Percentiles rank a stretch among this genome's conserved stretches.
These are phyloP conservation scores for Dyspetes luteomarginatus DNA, from an alignment of 2,888 invertebrate genomes.

Conservation along the genomic window DNA sequence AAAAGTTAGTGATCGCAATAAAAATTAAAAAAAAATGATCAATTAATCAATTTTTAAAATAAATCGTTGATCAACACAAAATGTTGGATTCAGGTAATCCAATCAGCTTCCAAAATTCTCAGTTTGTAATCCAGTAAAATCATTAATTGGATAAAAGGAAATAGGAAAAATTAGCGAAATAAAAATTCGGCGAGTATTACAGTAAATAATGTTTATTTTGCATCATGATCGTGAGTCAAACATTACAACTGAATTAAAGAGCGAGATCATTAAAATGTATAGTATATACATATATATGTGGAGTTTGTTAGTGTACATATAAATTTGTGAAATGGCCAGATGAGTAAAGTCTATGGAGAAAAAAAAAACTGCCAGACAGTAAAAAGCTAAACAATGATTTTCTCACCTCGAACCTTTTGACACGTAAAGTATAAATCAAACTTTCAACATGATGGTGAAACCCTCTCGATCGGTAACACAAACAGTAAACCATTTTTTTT, in stretches of 20 bases:
- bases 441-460: too few species aligned
- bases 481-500: too few species aligned
- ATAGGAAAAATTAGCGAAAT: neutral
- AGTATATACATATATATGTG: slow-evolving; percentile 2
- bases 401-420: slow-evolving; percentile 2
- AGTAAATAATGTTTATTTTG: slow-evolving; percentile 57
- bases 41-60: too few species aligned
- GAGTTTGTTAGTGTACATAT: slow-evolving; percentile 45
- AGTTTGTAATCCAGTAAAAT: neutral
- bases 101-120: neutral
- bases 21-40: too few species aligned
- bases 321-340: slow-evolving; percentile 44
- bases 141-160: neutral
- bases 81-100: neutral
- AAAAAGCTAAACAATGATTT: slow-evolving; percentile 9
- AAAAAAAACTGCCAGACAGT: slow-evolving; percentile 30
- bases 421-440: neutral
- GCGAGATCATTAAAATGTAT: slow-evolving; percentile 46
- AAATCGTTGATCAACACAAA: too few species aligned
- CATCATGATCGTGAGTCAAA: slow-evolving; percentile 37
- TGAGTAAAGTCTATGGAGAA: slow-evolving; percentile 16
- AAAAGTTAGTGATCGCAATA: too few species aligned
- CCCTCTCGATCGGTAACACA: too few species aligned
- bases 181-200: slow-evolving; percentile 1
- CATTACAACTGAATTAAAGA: slow-evolving; percentile 51